Conservation (phyloP, 2,888 invertebrate genomes). For the Caradrina clavipalpis region DNA sequence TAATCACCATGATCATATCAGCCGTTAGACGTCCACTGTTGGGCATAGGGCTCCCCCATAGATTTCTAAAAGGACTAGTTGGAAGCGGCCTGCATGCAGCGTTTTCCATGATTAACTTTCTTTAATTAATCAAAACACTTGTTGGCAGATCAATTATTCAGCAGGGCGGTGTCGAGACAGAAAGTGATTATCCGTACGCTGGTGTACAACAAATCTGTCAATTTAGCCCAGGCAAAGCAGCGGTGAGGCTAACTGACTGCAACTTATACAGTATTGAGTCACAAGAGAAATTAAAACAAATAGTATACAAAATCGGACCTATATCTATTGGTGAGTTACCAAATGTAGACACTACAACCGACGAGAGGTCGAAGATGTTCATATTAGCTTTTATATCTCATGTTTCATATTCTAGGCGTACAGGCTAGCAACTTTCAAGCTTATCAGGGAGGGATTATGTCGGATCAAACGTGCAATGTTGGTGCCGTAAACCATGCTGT, state of each 20-base stretch:
- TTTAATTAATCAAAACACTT: not conserved
- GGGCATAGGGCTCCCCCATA: too few species aligned
- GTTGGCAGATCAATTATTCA: constrained; percentile 43
- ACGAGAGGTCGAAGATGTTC: not conserved
- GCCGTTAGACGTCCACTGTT: too few species aligned
- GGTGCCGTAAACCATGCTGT: constrained; percentile 38
- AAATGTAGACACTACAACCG: not conserved
- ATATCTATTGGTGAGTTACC: constrained; percentile 42
- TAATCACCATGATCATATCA: too few species aligned
- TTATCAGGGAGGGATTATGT: constrained; percentile 23
- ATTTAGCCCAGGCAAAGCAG: constrained; percentile 27
- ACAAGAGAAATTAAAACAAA: constrained; percentile 79
- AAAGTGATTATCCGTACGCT: constrained; percentile 60
- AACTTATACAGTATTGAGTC: constrained; percentile 58
- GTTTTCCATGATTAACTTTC: too few species aligned
- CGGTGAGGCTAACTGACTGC: constrained; percentile 31
- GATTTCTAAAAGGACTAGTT: too few species aligned
- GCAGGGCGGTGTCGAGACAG: constrained; percentile 56
- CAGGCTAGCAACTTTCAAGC: not conserved
- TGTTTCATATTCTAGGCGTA: constrained; percentile 19
- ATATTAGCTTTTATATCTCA: not conserved
- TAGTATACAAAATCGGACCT: constrained; percentile 42
- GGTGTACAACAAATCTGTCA: constrained; percentile 3
- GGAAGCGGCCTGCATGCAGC: too few species aligned
- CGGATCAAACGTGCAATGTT: not conserved